phyloP scores from a whole-genome alignment of 64 coral and sea anemone species.

The Orbicella faveolata region DNA sequence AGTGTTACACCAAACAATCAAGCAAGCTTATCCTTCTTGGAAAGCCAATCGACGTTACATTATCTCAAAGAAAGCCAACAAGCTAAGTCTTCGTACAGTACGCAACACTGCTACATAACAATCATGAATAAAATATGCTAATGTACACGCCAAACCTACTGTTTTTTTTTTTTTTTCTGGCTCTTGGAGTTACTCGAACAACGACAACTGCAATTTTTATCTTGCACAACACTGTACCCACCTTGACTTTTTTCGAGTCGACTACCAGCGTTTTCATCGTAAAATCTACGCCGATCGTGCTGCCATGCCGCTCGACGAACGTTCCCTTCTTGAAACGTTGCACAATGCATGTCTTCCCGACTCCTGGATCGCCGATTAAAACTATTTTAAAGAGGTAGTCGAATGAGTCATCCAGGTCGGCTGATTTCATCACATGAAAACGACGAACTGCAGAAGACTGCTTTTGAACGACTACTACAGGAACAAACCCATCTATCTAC shows the following conservation, averaged over 20 bases:
- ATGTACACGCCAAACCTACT: background rate
- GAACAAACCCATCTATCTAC: background rate
- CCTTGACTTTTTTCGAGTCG: slow-evolving; percentile 85
- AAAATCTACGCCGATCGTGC: slow-evolving; percentile 91
- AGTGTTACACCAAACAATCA: too few species aligned
- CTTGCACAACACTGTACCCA: background rate
- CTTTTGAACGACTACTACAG: too few species aligned
- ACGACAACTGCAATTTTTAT: too few species aligned
- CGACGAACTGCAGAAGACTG: background rate
- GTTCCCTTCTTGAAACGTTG: slow-evolving; percentile 82
- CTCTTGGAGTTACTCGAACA: background rate
- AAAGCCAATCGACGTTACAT: too few species aligned
- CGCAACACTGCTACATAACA: background rate
- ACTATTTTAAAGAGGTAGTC: slow-evolving; percentile 96
- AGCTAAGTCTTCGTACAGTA: too few species aligned
- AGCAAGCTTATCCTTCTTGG: too few species aligned
- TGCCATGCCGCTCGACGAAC: slow-evolving; percentile 80
- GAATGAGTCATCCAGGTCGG: slow-evolving; percentile 52
- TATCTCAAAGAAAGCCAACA: too few species aligned
- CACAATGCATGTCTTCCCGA: slow-evolving; percentile 91
- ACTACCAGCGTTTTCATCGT: slow-evolving; percentile 83
- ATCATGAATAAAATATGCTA: background rate
- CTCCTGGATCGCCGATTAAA: slow-evolving; percentile 83
- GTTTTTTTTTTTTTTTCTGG: too few species aligned
- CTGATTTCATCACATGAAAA: slow-evolving; percentile 47